Percentiles rank a stretch among this genome's conserved stretches.
Evolutionary conservation across 2,797 vertebrate species (phyloP).

Genomic region (Gephyroberyx darwinii): DNA sequence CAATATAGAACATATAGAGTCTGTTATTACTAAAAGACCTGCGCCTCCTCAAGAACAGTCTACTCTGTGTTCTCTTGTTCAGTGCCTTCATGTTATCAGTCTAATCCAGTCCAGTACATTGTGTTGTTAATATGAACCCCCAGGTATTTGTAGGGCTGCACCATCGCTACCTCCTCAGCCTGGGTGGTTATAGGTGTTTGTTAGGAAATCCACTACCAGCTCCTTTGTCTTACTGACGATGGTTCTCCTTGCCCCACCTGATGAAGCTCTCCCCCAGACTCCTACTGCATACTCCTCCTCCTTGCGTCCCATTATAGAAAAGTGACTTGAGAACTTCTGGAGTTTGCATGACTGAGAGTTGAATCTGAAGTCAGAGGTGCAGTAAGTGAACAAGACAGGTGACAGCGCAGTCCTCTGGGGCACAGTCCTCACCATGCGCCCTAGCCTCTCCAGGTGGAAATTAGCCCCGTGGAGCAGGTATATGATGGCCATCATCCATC

Average conservation of each 20-base stretch:
- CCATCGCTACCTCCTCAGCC: slow-evolving; percentile 21
- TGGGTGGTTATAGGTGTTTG: slow-evolving; percentile 5
- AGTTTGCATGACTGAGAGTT: background rate
- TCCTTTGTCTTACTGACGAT: no score
- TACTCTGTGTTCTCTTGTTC: background rate
- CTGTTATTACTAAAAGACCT: slow-evolving; percentile 29
- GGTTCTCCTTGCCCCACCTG: no score
- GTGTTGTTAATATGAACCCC: background rate
- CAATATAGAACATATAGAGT: slow-evolving; percentile 39
- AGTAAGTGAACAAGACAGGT: slow-evolving; percentile 18
- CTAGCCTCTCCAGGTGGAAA: no score
- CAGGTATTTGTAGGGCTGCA: slow-evolving; percentile 1
- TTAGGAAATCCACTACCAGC: no score
- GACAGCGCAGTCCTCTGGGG: background rate
- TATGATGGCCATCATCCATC: no score
- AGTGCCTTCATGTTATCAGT: no score
- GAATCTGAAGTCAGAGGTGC: slow-evolving; percentile 17
- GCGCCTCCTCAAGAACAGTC: slow-evolving; percentile 32
- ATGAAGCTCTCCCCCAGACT: no score
- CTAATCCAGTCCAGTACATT: no score
- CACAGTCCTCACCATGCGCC: no score
- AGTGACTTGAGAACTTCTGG: background rate
- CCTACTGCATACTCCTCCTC: no score
- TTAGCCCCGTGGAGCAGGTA: no score
- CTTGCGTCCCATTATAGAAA: background rate